Percentiles rank a stretch among this genome's conserved stretches.
Conservation (phyloP, 2,888 invertebrate species). For the Hirtodrosophila histrioides region DNA sequence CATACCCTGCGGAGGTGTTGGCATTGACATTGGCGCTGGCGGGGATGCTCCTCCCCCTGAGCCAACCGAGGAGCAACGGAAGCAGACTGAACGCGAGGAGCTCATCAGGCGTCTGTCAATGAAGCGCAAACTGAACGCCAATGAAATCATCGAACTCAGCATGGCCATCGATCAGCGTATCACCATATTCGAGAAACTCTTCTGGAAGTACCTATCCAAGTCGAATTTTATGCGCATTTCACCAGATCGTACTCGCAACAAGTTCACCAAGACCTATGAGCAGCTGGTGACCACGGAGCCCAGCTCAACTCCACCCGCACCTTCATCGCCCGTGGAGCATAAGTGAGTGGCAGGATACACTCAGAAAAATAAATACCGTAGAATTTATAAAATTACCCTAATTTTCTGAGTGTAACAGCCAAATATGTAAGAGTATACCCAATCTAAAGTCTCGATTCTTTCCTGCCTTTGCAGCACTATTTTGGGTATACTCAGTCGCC, state of each 20-base stretch:
- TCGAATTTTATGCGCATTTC: constrained; percentile 74
- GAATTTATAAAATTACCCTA: too few species aligned
- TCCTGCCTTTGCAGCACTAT: constrained; percentile 47
- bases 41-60: neutral
- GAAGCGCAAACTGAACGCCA: constrained; percentile 54
- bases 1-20: constrained; percentile 34
- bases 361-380: too few species aligned
- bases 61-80: constrained; percentile 28
- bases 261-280: constrained; percentile 58
- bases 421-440: too few species aligned
- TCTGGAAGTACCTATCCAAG: constrained; percentile 79
- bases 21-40: constrained; percentile 1
- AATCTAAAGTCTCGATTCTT: too few species aligned
- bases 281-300: constrained; percentile 46
- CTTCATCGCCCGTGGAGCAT: constrained; percentile 35
- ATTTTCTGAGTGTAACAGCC: too few species aligned
- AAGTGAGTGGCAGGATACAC: constrained; percentile 44
- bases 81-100: constrained; percentile 38
- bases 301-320: neutral
- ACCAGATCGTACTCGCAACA: constrained; percentile 46
- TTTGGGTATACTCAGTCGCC: constrained; percentile 62
- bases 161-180: constrained; percentile 69
- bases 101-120: constrained; percentile 40
- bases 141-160: constrained; percentile 67
- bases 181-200: constrained; percentile 81